Base-by-base conservation (phyloP, 2,113 vertebrate genomes). In the Seriola dumerili region DNA sequence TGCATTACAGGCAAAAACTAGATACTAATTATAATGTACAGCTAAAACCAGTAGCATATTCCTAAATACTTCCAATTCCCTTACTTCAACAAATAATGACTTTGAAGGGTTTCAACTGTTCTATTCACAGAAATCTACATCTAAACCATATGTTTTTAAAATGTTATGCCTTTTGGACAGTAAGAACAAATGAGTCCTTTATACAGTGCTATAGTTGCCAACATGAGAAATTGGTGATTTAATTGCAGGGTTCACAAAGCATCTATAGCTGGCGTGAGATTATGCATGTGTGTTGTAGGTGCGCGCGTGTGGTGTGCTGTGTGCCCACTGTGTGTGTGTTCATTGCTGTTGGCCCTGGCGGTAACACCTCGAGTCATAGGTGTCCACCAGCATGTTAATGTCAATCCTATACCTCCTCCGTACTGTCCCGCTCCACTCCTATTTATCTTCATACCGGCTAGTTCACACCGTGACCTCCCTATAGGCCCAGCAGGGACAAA, bases 381-480 rank as follows among this genome's bases (percentile, higher is more conserved):
- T n/a, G 93, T 96, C 93, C 91, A 85, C 57, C 23, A 87, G 81
- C 78, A 82, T 76, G 90, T 94, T 94, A 94, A 71, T 95, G 94
- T 95, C 94, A 95, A 94, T 95, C n/a, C n/a, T 95, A 94, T 75
- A 91, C 73, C 88, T 78, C 78, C 85, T 90, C 92, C 91, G 85
- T 91, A 73, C n/a, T 66, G 84, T 93, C 86, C 89, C 59, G 84
- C 81, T 62, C 76, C 34, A 23, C 78, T 55, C 89, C 90, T 91
- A 95, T 96, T 95, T 91, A 94, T 96, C 95, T 96, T 96, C 94
- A 95, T 96, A 84, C 83, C 59, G 87, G 82, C 78, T 32, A 68
- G 83, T 93, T 91, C 88, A 88, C 90, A 88, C 88, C 69, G 42
- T 94, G 93, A 95, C 94, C 91, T 89, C 80, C 81, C 75, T 59